Evolutionary conservation across 2,888 invertebrate genomes (phyloP).

Genomic region (Apodemia mormo): DNA sequence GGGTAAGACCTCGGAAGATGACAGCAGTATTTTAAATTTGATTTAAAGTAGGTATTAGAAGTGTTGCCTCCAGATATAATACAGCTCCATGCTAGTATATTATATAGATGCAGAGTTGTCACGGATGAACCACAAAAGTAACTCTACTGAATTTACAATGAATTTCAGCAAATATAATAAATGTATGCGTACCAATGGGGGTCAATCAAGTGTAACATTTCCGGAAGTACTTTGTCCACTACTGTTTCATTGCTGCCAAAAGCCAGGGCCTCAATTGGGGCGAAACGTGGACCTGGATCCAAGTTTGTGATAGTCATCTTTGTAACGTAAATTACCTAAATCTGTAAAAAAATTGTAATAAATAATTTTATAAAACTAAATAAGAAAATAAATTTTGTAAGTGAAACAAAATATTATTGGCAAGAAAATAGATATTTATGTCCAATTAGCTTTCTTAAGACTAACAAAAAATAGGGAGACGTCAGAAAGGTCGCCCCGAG

Average conservation of each 20-base stretch:
- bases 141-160: background rate
- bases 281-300: slow-evolving; percentile 71
- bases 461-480: slow-evolving; percentile 46
- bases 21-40: too few species aligned
- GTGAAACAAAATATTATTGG: background rate
- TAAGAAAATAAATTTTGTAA: too few species aligned
- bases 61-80: too few species aligned
- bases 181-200: slow-evolving; percentile 85
- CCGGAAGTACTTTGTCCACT: slow-evolving; percentile 89
- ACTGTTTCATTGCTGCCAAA: slow-evolving; percentile 87
- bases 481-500: too few species aligned
- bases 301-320: slow-evolving; percentile 67
- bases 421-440: slow-evolving; percentile 20
- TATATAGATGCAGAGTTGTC: too few species aligned
- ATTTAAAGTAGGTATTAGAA: too few species aligned
- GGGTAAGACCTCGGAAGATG: too few species aligned
- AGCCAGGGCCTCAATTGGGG: slow-evolving; percentile 71
- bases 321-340: slow-evolving; percentile 29
- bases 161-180: slow-evolving; percentile 1
- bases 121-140: too few species aligned
- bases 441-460: slow-evolving; percentile 31
- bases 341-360: slow-evolving; percentile 20
- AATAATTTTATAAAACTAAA: too few species aligned
- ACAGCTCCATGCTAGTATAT: too few species aligned
- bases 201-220: slow-evolving; percentile 89